Evolutionary conservation across 1,140 invertebrate genomes (phyloP).

Genomic region (Thrips palmi): DNA sequence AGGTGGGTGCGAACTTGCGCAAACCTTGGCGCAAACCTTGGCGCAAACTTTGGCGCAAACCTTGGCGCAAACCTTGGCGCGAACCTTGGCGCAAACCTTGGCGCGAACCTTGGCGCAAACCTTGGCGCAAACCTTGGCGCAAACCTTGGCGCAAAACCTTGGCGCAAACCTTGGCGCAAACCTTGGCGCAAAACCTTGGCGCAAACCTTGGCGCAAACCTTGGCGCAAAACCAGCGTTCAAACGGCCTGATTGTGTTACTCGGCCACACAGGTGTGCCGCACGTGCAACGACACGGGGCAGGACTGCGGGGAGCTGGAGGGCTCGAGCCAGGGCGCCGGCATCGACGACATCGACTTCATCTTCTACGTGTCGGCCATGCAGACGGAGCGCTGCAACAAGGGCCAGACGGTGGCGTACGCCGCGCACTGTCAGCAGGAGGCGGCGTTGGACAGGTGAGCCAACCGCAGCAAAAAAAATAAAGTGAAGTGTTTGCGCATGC

Average conservation of each 20-base stretch:
- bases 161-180: too few relatives aligned
- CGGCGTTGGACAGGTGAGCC: conserved; percentile 66
- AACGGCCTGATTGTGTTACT: too few relatives aligned
- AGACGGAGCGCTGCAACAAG: conserved; percentile 78
- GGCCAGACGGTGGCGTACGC: conserved; percentile 91
- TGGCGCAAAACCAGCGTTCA: too few relatives aligned
- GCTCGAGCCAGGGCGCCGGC: conserved; percentile 31
- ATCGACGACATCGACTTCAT: conserved; percentile 85
- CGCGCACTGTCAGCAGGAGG: conserved; percentile 95
- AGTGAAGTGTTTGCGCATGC: too few relatives aligned
- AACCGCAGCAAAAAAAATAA: not conserved
- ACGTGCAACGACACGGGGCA: conserved; percentile 70
- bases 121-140: too few relatives aligned
- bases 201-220: too few relatives aligned
- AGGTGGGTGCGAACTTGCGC: conserved; percentile 65
- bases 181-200: too few relatives aligned
- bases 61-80: not conserved
- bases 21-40: too few relatives aligned
- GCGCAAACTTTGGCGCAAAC: too few relatives aligned
- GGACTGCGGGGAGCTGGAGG: conserved; percentile 42
- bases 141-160: too few relatives aligned
- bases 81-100: too few relatives aligned
- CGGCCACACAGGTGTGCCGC: conserved; percentile 65
- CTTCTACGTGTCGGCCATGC: conserved; percentile 88
- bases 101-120: too few relatives aligned